Percentiles rank a stretch among this genome's conserved stretches.
Conservation (phyloP, 2,797 vertebrate species). For the Pantherophis vulpinus region DNA sequence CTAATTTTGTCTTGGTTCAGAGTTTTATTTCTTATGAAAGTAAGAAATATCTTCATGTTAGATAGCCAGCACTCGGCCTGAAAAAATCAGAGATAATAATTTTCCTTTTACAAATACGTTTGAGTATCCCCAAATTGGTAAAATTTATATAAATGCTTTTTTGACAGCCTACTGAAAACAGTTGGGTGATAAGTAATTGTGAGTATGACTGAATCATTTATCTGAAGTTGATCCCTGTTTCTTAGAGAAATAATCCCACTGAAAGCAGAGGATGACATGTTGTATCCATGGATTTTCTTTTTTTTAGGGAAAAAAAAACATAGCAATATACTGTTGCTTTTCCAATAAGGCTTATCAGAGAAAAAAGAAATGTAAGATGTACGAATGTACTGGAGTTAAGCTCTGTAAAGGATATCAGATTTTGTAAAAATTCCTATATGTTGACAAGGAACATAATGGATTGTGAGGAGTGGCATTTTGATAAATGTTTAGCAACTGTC, state of each 20-base stretch:
- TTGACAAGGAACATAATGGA: not conserved
- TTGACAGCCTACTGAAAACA: not conserved
- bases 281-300: not conserved
- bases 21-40: slow-evolving; percentile 25
- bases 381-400: not conserved
- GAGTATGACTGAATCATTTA: not conserved
- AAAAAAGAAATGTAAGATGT: slow-evolving; percentile 6
- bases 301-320: not conserved
- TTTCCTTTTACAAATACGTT: not conserved
- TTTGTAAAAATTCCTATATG: not conserved
- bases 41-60: not conserved
- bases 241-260: not conserved
- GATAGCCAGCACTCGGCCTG: not conserved
- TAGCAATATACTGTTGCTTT: not conserved
- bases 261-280: not conserved
- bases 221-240: not conserved
- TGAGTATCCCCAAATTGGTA: not conserved
- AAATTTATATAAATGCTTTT: not conserved
- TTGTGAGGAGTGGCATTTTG: not conserved
- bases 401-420: not conserved
- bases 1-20: slow-evolving; percentile 15
- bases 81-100: not conserved
- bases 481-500: not conserved
- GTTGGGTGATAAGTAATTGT: not conserved
- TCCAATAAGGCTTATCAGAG: slow-evolving; percentile 22